Evolutionary conservation across 2,113 vertebrate species (phyloP).

Genomic region (Aspidoscelis tigris): DNA sequence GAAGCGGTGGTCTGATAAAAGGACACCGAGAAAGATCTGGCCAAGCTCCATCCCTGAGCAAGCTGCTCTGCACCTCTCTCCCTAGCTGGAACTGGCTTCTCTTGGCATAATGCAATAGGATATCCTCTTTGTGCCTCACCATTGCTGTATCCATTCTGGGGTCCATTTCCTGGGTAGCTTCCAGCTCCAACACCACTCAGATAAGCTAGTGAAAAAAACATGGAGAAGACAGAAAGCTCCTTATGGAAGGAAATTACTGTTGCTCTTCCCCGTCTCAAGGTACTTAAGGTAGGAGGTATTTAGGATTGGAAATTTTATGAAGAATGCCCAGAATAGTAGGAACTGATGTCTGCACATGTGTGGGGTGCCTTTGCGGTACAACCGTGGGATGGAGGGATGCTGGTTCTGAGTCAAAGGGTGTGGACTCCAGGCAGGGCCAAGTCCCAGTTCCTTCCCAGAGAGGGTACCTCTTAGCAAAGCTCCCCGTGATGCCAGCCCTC

Average conservation of each 20-base stretch:
- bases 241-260: background rate
- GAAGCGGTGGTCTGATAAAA: no score
- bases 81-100: background rate
- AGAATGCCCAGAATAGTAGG: background rate
- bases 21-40: no score
- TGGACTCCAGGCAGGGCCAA: background rate
- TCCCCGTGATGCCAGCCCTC: background rate
- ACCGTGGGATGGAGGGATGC: background rate
- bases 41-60: no score
- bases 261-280: background rate
- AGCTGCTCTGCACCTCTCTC: background rate
- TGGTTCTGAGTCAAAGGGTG: background rate
- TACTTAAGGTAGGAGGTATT: background rate
- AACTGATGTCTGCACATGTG: background rate
- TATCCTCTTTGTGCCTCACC: background rate
- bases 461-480: background rate
- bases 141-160: slow-evolving; percentile 25
- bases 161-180: slow-evolving; percentile 15
- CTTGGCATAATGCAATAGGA: background rate
- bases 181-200: slow-evolving; percentile 6
- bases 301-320: background rate
- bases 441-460: background rate
- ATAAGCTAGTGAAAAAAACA: background rate
- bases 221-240: background rate
- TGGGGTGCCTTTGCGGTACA: background rate